These are phyloP conservation scores for Piezodorus guildinii DNA, from an alignment of 1,140 invertebrate genomes.

Conservation along the genomic window DNA sequence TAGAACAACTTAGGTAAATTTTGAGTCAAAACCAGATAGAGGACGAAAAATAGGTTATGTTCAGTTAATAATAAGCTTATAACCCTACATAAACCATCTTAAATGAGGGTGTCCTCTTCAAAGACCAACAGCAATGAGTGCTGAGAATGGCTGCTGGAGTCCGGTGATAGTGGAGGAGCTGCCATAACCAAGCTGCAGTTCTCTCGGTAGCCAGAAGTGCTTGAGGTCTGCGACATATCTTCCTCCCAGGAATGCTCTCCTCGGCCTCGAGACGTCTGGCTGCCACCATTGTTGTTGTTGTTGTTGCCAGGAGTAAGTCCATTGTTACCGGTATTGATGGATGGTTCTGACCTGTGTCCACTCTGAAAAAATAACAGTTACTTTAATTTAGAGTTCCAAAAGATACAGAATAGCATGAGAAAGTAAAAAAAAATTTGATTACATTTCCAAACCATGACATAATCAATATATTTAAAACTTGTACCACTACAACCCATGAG, in stretches of 20 bases:
- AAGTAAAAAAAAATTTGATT: background rate
- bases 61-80: too few species aligned
- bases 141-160: conserved; percentile 35
- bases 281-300: conserved; percentile 2
- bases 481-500: too few species aligned
- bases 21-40: too few species aligned
- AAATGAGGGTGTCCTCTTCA: conserved; percentile 63
- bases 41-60: too few species aligned
- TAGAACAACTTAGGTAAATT: too few species aligned
- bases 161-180: conserved; percentile 34
- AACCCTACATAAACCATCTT: conserved; percentile 28
- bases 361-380: background rate
- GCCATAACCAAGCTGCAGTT: conserved; percentile 30
- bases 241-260: conserved; percentile 48
- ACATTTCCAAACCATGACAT: background rate
- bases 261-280: background rate
- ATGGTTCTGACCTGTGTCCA: conserved; percentile 16
- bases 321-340: conserved; percentile 6
- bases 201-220: conserved; percentile 47
- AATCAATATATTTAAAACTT: too few species aligned
- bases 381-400: too few species aligned
- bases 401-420: background rate
- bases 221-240: conserved; percentile 62
- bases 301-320: background rate
- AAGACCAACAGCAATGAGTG: conserved; percentile 56